Evolutionary conservation across 2,113 vertebrate species (phyloP).

Genomic region (Gobio gobio): DNA sequence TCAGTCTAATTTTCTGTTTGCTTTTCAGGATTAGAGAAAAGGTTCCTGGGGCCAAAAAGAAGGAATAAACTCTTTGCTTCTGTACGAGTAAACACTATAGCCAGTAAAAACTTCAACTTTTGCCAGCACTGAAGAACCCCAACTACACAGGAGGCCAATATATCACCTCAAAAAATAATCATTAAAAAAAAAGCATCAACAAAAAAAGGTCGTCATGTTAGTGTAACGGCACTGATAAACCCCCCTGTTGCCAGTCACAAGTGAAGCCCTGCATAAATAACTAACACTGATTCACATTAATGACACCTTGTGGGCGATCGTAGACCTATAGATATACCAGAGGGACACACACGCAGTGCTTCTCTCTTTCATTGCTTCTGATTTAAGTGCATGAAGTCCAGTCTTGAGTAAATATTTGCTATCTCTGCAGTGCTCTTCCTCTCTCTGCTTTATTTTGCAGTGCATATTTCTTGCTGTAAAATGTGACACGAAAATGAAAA

Average conservation of each 20-base stretch:
- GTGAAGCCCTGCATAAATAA: conserved; percentile 70
- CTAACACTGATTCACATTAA: conserved; percentile 66
- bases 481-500: conserved; percentile 81
- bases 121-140: conserved; percentile 45
- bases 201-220: conserved; percentile 28
- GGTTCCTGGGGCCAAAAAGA: conserved; percentile 96
- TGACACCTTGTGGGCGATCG: conserved; percentile 52
- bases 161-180: conserved; percentile 23
- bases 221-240: conserved; percentile 4
- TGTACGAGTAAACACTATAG: conserved; percentile 24
- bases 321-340: conserved; percentile 67
- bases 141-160: conserved; percentile 28
- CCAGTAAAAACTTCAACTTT: conserved; percentile 26
- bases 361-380: conserved; percentile 84
- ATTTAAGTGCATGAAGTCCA: conserved; percentile 97
- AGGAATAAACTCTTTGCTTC: conserved; percentile 80
- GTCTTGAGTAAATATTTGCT: conserved; percentile 86
- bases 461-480: conserved; percentile 85
- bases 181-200: not conserved
- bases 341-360: conserved; percentile 77
- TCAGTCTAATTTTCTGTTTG: not conserved
- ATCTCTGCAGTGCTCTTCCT: conserved; percentile 80
- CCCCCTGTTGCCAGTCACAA: conserved; percentile 68
- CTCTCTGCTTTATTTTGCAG: conserved; percentile 81
- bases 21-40: conserved; percentile 92